Conservation (phyloP, 37 sponge, comb jelly and placozoan genomes). For the Eunapius fragilis region DNA sequence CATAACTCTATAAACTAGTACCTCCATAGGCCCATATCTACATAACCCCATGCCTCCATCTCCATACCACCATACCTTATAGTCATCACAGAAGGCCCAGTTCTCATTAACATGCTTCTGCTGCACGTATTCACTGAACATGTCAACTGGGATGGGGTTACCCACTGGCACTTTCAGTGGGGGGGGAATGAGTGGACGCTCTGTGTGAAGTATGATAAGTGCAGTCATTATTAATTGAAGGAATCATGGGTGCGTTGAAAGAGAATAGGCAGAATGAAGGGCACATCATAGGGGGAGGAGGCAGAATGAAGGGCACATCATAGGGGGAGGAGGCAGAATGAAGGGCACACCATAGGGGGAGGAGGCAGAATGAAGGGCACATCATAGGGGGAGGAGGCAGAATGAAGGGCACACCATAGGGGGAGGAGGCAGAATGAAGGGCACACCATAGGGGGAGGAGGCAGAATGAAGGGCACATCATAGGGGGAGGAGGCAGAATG, state of each 20-base stretch:
- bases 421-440: background rate
- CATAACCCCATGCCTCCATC: background rate
- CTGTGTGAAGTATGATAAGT: background rate
- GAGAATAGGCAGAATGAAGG: background rate
- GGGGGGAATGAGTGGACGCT: background rate
- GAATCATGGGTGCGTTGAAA: background rate
- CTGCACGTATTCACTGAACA: slow-evolving; percentile 40
- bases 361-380: no score
- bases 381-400: background rate
- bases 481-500: background rate
- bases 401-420: background rate
- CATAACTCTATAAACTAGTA: no score
- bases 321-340: no score
- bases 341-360: no score
- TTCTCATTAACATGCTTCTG: slow-evolving; percentile 62
- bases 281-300: background rate
- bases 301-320: no score
- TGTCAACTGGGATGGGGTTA: slow-evolving; percentile 35
- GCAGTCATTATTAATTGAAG: background rate
- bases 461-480: background rate
- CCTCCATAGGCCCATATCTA: background rate
- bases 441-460: background rate
- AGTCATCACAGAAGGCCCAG: slow-evolving; percentile 28
- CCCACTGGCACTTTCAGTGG: background rate
- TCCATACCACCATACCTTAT: background rate